Evolutionary conservation across 2,888 invertebrate species (phyloP).

Genomic region (Heliconius ethilla): DNA sequence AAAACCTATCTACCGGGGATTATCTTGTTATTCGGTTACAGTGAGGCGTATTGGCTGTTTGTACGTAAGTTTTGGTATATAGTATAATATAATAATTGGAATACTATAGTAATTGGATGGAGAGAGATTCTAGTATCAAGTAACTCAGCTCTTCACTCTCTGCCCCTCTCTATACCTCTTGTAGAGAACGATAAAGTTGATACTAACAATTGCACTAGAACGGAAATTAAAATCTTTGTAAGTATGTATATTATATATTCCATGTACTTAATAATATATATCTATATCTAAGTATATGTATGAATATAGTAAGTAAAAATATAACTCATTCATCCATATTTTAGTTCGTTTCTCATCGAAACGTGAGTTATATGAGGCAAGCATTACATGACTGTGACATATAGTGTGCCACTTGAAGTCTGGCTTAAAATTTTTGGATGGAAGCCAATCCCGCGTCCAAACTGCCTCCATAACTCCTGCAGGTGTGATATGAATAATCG

Average conservation of each 20-base stretch:
- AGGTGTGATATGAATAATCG: constrained; percentile 31
- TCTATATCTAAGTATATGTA: too few species aligned
- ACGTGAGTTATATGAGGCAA: constrained; percentile 9
- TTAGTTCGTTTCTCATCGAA: not conserved
- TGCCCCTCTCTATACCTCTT: too few species aligned
- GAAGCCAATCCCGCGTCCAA: constrained; percentile 27
- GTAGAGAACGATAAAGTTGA: too few species aligned
- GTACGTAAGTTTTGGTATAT: not conserved
- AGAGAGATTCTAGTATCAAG: too few species aligned
- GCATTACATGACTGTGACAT: constrained; percentile 18
- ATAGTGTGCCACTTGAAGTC: constrained; percentile 20
- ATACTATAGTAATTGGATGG: not conserved
- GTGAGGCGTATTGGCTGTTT: not conserved
- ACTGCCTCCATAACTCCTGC: constrained; percentile 28
- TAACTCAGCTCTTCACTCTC: too few species aligned
- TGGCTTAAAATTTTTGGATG: constrained; percentile 25
- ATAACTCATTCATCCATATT: not conserved
- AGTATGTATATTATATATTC: too few species aligned
- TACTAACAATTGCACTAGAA: too few species aligned
- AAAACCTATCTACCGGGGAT: not conserved
- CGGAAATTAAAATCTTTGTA: too few species aligned
- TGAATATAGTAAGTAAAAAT: not conserved
- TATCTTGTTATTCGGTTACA: not conserved
- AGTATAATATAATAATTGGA: too few species aligned
- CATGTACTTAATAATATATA: too few species aligned